Conservation (phyloP, 1,140 invertebrate genomes). For the Drosophila malerkotliana region DNA sequence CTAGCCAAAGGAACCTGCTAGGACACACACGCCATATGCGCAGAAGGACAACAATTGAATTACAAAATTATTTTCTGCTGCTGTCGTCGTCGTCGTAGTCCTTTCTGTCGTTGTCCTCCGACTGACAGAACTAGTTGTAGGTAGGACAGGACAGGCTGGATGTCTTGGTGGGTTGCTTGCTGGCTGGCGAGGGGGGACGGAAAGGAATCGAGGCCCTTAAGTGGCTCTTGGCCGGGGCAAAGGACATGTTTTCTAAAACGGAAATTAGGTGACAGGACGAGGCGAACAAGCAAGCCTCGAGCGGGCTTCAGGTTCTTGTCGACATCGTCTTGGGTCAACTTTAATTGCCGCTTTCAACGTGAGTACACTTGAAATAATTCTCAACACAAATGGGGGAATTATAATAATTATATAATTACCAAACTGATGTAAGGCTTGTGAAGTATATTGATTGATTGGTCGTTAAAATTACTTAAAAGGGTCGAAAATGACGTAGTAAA, state of each 20-base stretch:
- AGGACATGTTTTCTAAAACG: slow-evolving; percentile 76
- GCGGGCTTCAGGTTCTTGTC: slow-evolving; percentile 49
- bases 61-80: slow-evolving; percentile 71
- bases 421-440: too few species aligned
- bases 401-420: not conserved
- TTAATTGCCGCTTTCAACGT: slow-evolving; percentile 63
- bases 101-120: slow-evolving; percentile 36
- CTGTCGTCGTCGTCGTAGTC: slow-evolving; percentile 21
- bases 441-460: slow-evolving; percentile 4
- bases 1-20: slow-evolving; percentile 45
- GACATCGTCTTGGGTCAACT: slow-evolving; percentile 71
- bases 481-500: slow-evolving; percentile 9
- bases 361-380: slow-evolving; percentile 12
- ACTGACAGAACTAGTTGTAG: slow-evolving; percentile 63
- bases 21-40: slow-evolving; percentile 52
- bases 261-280: slow-evolving; percentile 80
- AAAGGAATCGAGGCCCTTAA: slow-evolving; percentile 35
- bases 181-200: not conserved
- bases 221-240: slow-evolving; percentile 50
- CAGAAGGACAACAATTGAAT: slow-evolving; percentile 76
- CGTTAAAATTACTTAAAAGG: slow-evolving; percentile 13
- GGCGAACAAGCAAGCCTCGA: slow-evolving; percentile 44
- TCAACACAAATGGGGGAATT: not conserved
- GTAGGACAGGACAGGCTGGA: slow-evolving; percentile 38
- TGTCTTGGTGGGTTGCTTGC: not conserved